These are phyloP conservation scores for Peromyscus californicus DNA, from an alignment of 2,113 vertebrate species.

Conservation along the genomic window DNA sequence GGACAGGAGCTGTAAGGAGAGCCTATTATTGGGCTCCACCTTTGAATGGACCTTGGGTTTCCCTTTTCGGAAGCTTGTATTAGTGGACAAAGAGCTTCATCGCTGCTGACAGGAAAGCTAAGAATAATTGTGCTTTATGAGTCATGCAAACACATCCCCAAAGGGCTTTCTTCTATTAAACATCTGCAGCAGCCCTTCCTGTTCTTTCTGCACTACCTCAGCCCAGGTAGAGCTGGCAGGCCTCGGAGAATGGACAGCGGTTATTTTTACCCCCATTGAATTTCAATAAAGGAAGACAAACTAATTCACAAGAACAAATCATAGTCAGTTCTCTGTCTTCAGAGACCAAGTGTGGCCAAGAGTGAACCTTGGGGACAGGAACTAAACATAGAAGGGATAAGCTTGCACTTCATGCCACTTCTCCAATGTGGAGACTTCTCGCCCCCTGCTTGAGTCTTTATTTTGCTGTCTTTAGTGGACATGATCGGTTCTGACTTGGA, in stretches of 20 bases:
- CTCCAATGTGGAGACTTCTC: constrained; percentile 18
- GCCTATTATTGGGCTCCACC: constrained; percentile 60
- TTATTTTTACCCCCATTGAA: constrained; percentile 83
- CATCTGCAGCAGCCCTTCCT: constrained; percentile 80
- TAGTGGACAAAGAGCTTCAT: constrained; percentile 82
- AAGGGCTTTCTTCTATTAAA: constrained; percentile 82
- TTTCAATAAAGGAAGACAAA: constrained; percentile 80
- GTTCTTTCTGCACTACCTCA: constrained; percentile 73
- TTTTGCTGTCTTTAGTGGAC: constrained; percentile 22
- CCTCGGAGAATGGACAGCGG: constrained; percentile 62
- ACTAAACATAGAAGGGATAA: constrained; percentile 49
- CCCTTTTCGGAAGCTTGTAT: constrained; percentile 76
- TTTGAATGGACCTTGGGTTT: constrained; percentile 75
- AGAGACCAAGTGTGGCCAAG: constrained; percentile 70
- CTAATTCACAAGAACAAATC: constrained; percentile 74
- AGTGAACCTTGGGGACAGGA: constrained; percentile 75
- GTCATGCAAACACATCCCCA: constrained; percentile 84
- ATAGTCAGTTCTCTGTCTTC: constrained; percentile 72
- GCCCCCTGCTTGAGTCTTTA: background rate
- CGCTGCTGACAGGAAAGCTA: constrained; percentile 81
- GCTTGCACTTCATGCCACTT: constrained; percentile 46
- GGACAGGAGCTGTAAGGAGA: constrained; percentile 54
- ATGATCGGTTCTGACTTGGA: constrained; percentile 7
- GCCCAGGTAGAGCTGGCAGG: constrained; percentile 79
- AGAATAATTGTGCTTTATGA: constrained; percentile 84